Base-by-base conservation (phyloP, 2,797 vertebrate species). In the Protonibea diacanthus region DNA sequence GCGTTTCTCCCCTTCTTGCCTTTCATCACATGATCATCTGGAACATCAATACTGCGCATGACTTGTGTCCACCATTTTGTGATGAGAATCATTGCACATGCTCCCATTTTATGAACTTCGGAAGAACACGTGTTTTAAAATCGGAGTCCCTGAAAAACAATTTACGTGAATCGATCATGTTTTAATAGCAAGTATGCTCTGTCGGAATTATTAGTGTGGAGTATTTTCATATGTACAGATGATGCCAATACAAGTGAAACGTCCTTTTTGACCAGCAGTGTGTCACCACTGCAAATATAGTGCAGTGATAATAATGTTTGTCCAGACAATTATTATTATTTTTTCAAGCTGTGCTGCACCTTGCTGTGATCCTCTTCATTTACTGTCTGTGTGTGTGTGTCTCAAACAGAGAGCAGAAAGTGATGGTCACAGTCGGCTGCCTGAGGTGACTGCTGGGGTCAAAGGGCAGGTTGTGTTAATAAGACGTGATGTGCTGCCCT, bases 381-480 rank as follows among this genome's bases (percentile, higher is more conserved):
- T 17, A 38, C 27, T 17, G 21, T 70, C 3, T 71, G 57, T 56
- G 44, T 74, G 68, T 56, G 58, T 61, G 48, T 51, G 65, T 62
- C 52, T 77, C 58, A 57, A 21, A 49, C 70, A 29, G 62, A 29
- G 63, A 66, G 67, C 55, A 65, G 85, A 89, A 76, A 87, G 86
- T 71, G 83, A 72, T 48, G 88, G 90, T 92, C 89, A 87, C 89
- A 88, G 89, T 89, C 66, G 51, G 82, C 82, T 92, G 93, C 80
- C 81, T 84, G 67, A 87, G 86, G 88, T 93, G 91, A 79, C 85
- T 82, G 78, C 38, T 64, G 80, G 89, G 91, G 93, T 93, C 91
- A 92, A 70, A 90, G 93, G 92, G 91, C 90, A 91, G 86, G 25
- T 18, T 69, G 86, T 91, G 93, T 94, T 95, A 95, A 95, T 95